Percentiles rank a stretch among this genome's conserved stretches.
phyloP scores from a whole-genome alignment of 2,888 invertebrate species.

The Hirtodrosophila trivittata region DNA sequence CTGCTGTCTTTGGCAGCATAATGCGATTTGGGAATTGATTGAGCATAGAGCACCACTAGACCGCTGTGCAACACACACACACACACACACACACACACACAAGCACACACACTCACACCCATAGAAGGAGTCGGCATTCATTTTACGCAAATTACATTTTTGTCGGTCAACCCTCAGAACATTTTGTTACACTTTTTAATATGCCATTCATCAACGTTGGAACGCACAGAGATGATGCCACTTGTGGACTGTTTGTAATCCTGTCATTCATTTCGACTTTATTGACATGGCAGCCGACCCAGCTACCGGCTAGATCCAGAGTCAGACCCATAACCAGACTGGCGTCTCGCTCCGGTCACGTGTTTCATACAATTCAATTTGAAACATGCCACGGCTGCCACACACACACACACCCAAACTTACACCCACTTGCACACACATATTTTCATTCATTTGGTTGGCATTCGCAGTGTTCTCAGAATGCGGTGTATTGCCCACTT shows the following conservation, averaged over 20 bases:
- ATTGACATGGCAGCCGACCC: constrained; percentile 67
- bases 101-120: constrained; percentile 3
- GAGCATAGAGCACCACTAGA: constrained; percentile 57
- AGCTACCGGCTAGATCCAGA: background rate
- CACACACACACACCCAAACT: background rate
- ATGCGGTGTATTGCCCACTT: constrained; percentile 51
- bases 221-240: constrained; percentile 49
- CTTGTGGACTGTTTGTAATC: constrained; percentile 71
- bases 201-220: constrained; percentile 22
- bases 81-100: constrained; percentile 10
- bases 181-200: constrained; percentile 63
- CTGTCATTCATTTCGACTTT: constrained; percentile 78
- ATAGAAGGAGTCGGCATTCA: constrained; percentile 36
- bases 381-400: constrained; percentile 54
- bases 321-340: constrained; percentile 6
- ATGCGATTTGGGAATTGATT: constrained; percentile 79
- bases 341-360: constrained; percentile 62
- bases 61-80: constrained; percentile 26
- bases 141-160: constrained; percentile 77
- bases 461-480: constrained; percentile 28
- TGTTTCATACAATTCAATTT: constrained; percentile 77
- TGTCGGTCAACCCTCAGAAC: constrained; percentile 56
- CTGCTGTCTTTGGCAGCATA: constrained; percentile 53
- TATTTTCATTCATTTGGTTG: constrained; percentile 26
- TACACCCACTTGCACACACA: background rate